These are phyloP conservation scores for Cremastobaeus sp. DNA, from an alignment of 2,888 invertebrate genomes.

Conservation along the genomic window DNA sequence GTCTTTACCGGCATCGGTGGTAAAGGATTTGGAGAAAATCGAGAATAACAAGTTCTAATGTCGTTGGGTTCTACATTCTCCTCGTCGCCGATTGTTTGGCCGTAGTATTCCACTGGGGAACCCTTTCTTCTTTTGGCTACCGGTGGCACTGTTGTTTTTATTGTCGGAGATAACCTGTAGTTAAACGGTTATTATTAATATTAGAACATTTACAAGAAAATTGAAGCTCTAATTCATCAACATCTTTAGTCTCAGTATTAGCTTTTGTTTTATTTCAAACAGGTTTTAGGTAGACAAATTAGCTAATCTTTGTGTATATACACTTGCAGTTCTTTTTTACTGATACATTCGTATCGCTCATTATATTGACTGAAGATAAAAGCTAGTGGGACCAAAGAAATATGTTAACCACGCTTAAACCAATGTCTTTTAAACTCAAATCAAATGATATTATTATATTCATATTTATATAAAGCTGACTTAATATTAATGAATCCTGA, in stretches of 20 bases:
- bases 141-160: constrained; percentile 52
- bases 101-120: constrained; percentile 71
- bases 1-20: constrained; percentile 67
- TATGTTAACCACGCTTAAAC: no score
- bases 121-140: constrained; percentile 47
- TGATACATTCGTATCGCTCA: constrained; percentile 44
- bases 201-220: no score
- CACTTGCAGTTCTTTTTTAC: constrained; percentile 24
- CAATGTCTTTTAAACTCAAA: no score
- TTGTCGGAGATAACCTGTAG: constrained; percentile 73
- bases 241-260: no score
- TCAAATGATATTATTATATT: not conserved
- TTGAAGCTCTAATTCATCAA: no score
- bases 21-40: constrained; percentile 69
- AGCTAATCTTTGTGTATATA: constrained; percentile 27
- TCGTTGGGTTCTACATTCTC: constrained; percentile 74
- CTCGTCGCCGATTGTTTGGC: constrained; percentile 72
- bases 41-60: constrained; percentile 57
- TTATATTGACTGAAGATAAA: constrained; percentile 41
- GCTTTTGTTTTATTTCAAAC: no score
- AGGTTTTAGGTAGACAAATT: constrained; percentile 27
- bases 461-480: not conserved
- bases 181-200: constrained; percentile 28
- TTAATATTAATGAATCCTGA: no score
- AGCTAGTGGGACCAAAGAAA: constrained; percentile 14